phyloP scores from a whole-genome alignment of 2,113 vertebrate species.

The Ictalurus punctatus region DNA sequence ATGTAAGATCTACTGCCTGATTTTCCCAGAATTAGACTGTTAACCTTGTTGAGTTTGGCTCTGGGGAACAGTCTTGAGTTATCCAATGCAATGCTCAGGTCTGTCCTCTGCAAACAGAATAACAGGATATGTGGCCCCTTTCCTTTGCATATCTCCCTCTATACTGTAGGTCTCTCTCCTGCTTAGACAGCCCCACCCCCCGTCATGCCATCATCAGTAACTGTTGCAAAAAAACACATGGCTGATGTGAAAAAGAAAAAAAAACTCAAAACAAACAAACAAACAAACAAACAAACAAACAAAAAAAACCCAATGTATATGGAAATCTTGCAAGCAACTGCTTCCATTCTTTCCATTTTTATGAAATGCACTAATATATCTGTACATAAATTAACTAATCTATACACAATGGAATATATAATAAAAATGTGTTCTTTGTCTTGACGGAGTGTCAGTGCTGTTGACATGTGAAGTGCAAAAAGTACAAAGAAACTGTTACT shows the following conservation, averaged over 20 bases:
- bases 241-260: neutral
- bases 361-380: neutral
- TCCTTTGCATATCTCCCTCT: constrained; percentile 28
- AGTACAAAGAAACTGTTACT: neutral
- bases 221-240: constrained; percentile 34
- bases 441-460: neutral
- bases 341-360: neutral
- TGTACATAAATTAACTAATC: neutral
- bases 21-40: constrained; percentile 14
- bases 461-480: neutral
- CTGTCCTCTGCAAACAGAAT: constrained; percentile 53
- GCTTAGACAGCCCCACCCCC: neutral
- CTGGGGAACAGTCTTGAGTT: constrained; percentile 41
- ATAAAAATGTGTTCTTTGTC: neutral
- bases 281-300: neutral
- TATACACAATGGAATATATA: neutral
- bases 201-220: neutral
- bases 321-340: neutral
- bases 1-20: constrained; percentile 22
- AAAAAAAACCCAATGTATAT: neutral
- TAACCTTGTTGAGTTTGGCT: constrained; percentile 38
- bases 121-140: constrained; percentile 59
- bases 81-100: constrained; percentile 12
- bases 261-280: neutral
- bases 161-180: constrained; percentile 30